Evolutionary conservation across 2,797 vertebrate species (phyloP), one percentile per base, ranked within the genome.

Genomic region (Pangasius mekongensis): DNA sequence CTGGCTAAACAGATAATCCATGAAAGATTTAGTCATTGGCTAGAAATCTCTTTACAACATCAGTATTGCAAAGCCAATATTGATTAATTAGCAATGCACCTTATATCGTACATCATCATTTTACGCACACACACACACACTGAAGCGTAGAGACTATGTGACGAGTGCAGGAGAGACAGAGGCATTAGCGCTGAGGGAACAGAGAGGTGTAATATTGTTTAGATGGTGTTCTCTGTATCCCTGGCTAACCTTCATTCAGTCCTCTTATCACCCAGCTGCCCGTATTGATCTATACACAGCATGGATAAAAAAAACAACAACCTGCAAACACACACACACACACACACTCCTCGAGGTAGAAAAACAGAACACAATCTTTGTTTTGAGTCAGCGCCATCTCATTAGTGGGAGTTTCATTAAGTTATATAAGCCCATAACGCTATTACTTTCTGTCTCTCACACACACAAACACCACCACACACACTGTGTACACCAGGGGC

Each of bases 401-500:
- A 90, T 90, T 86, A 90, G 81, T 86, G 80, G 66, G 87, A 88
- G 87, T 84, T 90, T 90, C 87, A 88, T 90, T 90, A 86, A 58
- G 43, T 80, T 90, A 90, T 56, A 84, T 90, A 90, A 85, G 85
- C 64, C 60, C 58, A 20, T 67, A 85, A 39, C 4, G 14, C 56
- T 60, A 81, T 81, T 81, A 82, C 80, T 16, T 10, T 49, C 66
- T 69, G 30, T 73, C 83, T 81, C 64, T n/a, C 60, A 18, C 77
- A 47, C 49, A 71, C 66, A 67, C 36, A 49, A 9, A 36, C 81
- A 60, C 81, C 66, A 20, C 13, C 62, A 54, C 43, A n/a, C 18
- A 80, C 77, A 67, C 30, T 14, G 58, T n/a, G 36, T 62, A 83
- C 33, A 60, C 78, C 54, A 27, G 54, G 22, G 56, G 20, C 20